Evolutionary conservation across 2,113 vertebrate species (phyloP), one percentile per base, ranked within the genome.

Genomic region (Scopus umbretta): DNA sequence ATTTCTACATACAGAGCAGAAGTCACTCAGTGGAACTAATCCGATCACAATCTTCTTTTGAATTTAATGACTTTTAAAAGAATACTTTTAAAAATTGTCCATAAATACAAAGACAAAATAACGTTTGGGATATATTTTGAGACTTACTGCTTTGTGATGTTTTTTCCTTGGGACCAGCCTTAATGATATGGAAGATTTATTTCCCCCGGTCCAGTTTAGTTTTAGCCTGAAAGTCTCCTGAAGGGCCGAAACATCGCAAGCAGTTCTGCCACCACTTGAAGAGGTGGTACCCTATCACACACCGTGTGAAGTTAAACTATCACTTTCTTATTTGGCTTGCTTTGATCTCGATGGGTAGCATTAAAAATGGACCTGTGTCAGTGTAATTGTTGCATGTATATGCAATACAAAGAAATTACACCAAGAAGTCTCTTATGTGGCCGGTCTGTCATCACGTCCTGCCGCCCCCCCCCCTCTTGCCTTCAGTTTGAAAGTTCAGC

Each of bases 351-450:
- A 6, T 42, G 36, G 21, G 27, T 79, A 25, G 19, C 0, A 3
- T 45, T 63, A 58, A 23, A 78, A 91, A 43, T 19, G 11, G 66
- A 26, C 62, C 27, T 4, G 0, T 47, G 47, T 72, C 8, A 3
- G 12, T 59, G 18, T n/a, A 30, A 15, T n/a, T 76, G 36, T 80
- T 67, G 7, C 10, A 3, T 17, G 7, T 5, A 15, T 43, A 25
- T 22, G 10, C 32, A 45, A 61, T 29, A 10, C n/a, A 26, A 55
- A 81, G 68, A 63, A 91, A 43, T 67, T 5, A 16, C 42, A 43
- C 16, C 3, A 3, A 26, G 38, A 32, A 83, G 16, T 32, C 22
- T 56, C 42, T 40, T n/a, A 13, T 0, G 0, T 0, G 4, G 72
- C 47, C 8, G 2, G 12, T 78, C 50, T 52, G 38, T 38, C 13